These are phyloP conservation scores for Meiosimyza decipiens DNA, from an alignment of 2,888 invertebrate genomes.

Conservation along the genomic window DNA sequence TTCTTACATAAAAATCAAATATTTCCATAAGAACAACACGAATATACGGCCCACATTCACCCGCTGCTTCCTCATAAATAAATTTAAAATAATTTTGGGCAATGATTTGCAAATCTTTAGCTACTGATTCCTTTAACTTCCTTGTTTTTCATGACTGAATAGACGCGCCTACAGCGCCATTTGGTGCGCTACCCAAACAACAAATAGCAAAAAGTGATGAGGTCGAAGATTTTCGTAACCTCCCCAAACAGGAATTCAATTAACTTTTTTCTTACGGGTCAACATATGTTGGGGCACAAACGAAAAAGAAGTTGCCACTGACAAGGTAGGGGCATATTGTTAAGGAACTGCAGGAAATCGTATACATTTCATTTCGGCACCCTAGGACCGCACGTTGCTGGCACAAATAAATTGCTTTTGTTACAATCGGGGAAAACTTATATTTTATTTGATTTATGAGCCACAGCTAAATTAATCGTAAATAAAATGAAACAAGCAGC, in stretches of 20 bases:
- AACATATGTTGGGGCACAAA: not conserved
- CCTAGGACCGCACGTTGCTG: not conserved
- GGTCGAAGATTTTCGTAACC: not conserved
- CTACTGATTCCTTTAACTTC: not conserved
- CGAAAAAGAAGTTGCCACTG: too few relatives aligned
- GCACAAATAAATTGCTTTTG: not conserved
- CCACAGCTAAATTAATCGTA: not conserved
- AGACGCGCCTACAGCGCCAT: not conserved
- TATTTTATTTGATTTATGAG: constrained; percentile 13
- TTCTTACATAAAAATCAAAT: too few relatives aligned
- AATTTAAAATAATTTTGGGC: not conserved
- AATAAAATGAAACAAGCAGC: too few relatives aligned
- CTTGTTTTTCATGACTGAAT: too few relatives aligned
- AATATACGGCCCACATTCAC: too few relatives aligned
- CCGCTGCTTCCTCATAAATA: too few relatives aligned
- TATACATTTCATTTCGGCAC: constrained; percentile 8
- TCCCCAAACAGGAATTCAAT: constrained; percentile 7
- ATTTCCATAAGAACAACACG: too few relatives aligned
- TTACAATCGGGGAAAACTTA: constrained; percentile 9
- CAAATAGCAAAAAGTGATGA: not conserved
- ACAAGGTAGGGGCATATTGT: too few relatives aligned
- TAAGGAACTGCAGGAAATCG: too few relatives aligned
- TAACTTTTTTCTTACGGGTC: constrained; percentile 9
- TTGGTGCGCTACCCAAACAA: not conserved
- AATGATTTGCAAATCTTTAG: constrained; percentile 1